phyloP scores from a whole-genome alignment of 2,797 vertebrate genomes.

The Gallirallus australis region DNA sequence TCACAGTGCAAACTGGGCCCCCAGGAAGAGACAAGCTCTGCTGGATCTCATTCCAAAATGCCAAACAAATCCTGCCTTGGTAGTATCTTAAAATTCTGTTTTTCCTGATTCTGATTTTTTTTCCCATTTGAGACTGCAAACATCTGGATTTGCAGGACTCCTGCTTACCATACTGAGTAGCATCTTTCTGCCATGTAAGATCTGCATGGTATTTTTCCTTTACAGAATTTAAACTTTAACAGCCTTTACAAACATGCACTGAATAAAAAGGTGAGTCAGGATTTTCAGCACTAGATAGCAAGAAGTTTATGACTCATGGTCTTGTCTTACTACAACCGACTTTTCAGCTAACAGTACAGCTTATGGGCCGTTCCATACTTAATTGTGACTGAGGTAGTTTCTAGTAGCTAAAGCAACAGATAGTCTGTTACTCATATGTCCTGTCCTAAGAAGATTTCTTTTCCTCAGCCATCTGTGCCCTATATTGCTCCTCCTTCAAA shows the following conservation, averaged over 20 bases:
- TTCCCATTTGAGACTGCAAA: not conserved
- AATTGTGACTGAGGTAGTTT: not conserved
- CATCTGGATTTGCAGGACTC: not conserved
- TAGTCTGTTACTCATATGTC: not conserved
- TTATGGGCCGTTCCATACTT: not conserved
- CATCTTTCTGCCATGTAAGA: not conserved
- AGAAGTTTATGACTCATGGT: not conserved
- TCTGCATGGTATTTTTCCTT: not conserved
- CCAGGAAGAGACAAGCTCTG: not conserved
- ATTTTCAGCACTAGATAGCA: not conserved
- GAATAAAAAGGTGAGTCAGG: not conserved
- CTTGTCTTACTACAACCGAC: not conserved
- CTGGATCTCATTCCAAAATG: not conserved
- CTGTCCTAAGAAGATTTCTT: not conserved
- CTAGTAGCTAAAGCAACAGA: not conserved
- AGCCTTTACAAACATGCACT: not conserved
- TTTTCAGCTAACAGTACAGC: not conserved
- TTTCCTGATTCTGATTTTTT: not conserved
- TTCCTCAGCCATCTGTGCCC: not conserved
- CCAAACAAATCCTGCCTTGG: not conserved
- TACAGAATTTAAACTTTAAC: not conserved
- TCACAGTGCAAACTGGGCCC: too few species aligned
- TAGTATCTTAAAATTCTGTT: not conserved
- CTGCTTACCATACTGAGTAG: not conserved
- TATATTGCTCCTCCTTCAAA: not conserved